Conservation (phyloP, 2,797 vertebrate genomes). For the Typhlichthys subterraneus region DNA sequence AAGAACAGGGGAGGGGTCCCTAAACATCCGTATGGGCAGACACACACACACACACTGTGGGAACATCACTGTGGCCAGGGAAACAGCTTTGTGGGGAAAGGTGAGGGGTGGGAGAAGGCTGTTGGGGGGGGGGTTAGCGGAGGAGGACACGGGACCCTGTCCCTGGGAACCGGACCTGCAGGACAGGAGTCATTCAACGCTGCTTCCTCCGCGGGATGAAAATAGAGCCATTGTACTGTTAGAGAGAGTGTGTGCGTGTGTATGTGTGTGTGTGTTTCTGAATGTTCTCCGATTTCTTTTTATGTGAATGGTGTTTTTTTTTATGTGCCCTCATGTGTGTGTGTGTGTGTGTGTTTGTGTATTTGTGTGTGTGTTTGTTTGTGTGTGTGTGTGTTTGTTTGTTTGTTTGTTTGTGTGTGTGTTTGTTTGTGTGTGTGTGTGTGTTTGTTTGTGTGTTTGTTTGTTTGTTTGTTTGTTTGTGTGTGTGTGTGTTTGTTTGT, state of each 20-base stretch:
- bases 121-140: slow-evolving; percentile 64
- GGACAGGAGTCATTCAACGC: slow-evolving; percentile 99
- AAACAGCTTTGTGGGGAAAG: slow-evolving; percentile 51
- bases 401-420: slow-evolving; percentile 8
- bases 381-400: too few relatives aligned
- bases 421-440: slow-evolving; percentile 9
- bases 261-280: slow-evolving; percentile 20
- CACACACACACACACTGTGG: slow-evolving; percentile 53
- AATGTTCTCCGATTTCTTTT: slow-evolving; percentile 48
- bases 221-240: slow-evolving; percentile 99
- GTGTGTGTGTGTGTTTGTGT: slow-evolving; percentile 21
- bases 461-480: slow-evolving; percentile 15
- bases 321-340: slow-evolving; percentile 55
- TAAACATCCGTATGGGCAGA: slow-evolving; percentile 40
- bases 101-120: slow-evolving; percentile 28
- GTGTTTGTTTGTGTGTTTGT: slow-evolving; percentile 14
- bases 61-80: slow-evolving; percentile 62
- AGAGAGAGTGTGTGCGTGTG: slow-evolving; percentile 72
- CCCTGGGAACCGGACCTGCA: slow-evolving; percentile 98
- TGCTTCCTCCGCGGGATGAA: slow-evolving; percentile 96
- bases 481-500: background rate
- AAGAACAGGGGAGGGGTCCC: slow-evolving; percentile 28
- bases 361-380: slow-evolving; percentile 57
- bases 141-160: slow-evolving; percentile 90
- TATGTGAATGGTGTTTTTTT: slow-evolving; percentile 54